Percentiles rank a stretch among this genome's conserved stretches.
phyloP scores from a whole-genome alignment of 30 jellyfish, hydroid and myxozoan genomes.

The Phacellophora camtschatica region DNA sequence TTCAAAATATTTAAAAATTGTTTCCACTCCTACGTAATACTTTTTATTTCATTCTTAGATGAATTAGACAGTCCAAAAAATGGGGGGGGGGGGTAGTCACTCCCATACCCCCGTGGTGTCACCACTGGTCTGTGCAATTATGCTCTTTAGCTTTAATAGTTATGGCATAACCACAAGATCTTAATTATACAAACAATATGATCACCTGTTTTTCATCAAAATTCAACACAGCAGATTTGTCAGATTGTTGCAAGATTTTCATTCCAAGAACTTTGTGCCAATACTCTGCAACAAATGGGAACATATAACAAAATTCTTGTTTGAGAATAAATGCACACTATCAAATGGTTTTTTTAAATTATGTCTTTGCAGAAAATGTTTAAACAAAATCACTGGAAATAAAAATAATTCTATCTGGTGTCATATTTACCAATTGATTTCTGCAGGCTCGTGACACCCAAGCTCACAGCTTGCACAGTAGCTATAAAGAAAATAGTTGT shows the following conservation, averaged over 20 bases:
- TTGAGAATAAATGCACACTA: no score
- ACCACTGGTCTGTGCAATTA: no score
- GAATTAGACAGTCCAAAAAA: no score
- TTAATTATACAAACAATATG: neutral
- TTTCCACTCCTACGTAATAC: no score
- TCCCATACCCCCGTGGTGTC: no score
- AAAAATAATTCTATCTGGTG: neutral
- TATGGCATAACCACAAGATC: neutral
- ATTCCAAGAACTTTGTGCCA: slow-evolving; percentile 89
- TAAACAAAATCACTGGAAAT: neutral
- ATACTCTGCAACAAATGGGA: slow-evolving; percentile 73
- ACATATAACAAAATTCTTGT: no score
- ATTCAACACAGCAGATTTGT: slow-evolving; percentile 28
- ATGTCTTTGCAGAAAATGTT: neutral
- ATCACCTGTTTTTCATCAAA: slow-evolving; percentile 73
- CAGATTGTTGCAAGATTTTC: slow-evolving; percentile 51
- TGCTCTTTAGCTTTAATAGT: no score
- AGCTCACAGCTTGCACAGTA: slow-evolving; percentile 69
- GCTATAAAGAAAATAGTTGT: no score
- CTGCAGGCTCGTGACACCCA: slow-evolving; percentile 74
- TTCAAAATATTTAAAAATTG: no score
- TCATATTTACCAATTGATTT: slow-evolving; percentile 59
- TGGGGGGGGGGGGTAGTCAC: no score
- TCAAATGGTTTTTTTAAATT: no score
- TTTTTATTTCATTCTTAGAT: no score